These are phyloP conservation scores for Tragopan temminckii DNA, from an alignment of 2,797 vertebrate genomes.

Conservation along the genomic window DNA sequence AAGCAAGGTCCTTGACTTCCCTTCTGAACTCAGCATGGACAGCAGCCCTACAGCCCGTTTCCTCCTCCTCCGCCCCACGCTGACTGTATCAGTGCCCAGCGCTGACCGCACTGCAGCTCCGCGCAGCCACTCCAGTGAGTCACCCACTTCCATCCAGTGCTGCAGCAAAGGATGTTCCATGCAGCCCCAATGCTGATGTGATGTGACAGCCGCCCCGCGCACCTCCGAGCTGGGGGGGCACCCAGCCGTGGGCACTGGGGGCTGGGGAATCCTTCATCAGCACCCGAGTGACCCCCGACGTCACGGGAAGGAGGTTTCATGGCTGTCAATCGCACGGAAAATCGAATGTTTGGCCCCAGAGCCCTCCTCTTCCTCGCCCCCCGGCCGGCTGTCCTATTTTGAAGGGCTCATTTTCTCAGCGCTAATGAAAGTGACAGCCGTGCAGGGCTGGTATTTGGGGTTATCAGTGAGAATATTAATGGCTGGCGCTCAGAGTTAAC, in stretches of 20 bases:
- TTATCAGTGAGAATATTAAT: slow-evolving; percentile 54
- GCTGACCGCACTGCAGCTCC: slow-evolving; percentile 2
- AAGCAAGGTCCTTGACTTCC: accelerated
- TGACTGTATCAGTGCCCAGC: not conserved
- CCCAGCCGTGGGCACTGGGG: not conserved
- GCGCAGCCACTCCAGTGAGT: not conserved
- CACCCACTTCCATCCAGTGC: slow-evolving; percentile 33
- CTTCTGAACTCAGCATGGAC: accelerated
- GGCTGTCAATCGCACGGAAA: slow-evolving; percentile 15
- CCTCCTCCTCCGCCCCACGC: not conserved
- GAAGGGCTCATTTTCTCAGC: slow-evolving; percentile 61
- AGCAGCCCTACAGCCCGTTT: not conserved
- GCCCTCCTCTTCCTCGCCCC: not conserved
- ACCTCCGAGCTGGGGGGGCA: not conserved
- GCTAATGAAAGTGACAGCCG: slow-evolving; percentile 70
- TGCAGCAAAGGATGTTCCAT: not conserved
- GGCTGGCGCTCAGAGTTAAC: slow-evolving; percentile 19
- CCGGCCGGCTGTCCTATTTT: slow-evolving; percentile 43
- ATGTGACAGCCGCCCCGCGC: slow-evolving; percentile 61
- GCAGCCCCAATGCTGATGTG: slow-evolving; percentile 44
- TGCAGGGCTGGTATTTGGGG: slow-evolving; percentile 42
- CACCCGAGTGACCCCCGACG: not conserved
- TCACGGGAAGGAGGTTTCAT: slow-evolving; percentile 17
- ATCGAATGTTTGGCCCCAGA: slow-evolving; percentile 28
- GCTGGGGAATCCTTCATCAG: not conserved